These are phyloP conservation scores for Staurois parvus DNA, from an alignment of 2,797 vertebrate species.

Conservation along the genomic window DNA sequence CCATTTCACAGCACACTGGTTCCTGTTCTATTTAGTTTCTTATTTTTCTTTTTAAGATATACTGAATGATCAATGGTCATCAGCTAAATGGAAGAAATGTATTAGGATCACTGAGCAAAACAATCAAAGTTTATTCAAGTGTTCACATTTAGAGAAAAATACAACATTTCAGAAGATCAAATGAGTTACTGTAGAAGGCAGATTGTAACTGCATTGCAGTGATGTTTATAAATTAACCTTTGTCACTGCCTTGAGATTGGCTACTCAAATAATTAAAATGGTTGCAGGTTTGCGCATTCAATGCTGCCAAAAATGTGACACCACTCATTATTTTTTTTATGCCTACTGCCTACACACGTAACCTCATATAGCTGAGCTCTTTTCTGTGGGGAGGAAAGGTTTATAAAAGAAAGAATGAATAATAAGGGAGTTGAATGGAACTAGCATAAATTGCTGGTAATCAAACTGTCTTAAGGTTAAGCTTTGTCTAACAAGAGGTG, in stretches of 20 bases:
- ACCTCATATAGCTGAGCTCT: slow-evolving; percentile 25
- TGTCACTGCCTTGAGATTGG: slow-evolving; percentile 46
- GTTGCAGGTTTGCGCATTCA: slow-evolving; percentile 44
- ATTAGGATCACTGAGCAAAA: slow-evolving; percentile 1
- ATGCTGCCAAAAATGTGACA: slow-evolving; percentile 54
- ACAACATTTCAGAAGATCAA: slow-evolving; percentile 15
- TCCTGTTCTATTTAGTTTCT: not conserved
- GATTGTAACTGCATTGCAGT: slow-evolving; percentile 33
- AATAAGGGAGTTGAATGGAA: not conserved
- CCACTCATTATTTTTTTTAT: slow-evolving; percentile 54
- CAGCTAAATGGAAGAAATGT: not conserved
- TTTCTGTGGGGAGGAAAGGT: slow-evolving; percentile 25
- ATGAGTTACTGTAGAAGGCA: not conserved
- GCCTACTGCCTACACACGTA: slow-evolving; percentile 47
- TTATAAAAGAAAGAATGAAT: slow-evolving; percentile 28
- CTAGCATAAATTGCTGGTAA: slow-evolving; percentile 5
- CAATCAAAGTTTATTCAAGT: slow-evolving; percentile 19
- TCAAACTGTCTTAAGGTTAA: not conserved
- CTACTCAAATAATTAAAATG: slow-evolving; percentile 54
- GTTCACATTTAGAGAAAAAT: not conserved
- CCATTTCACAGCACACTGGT: not conserved
- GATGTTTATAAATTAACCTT: slow-evolving; percentile 58
- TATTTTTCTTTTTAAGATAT: not conserved
- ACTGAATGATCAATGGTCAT: not conserved
- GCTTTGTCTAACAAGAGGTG: not conserved